Evolutionary conservation across 2,797 vertebrate species (phyloP).

Genomic region (Chrysocyon brachyurus): DNA sequence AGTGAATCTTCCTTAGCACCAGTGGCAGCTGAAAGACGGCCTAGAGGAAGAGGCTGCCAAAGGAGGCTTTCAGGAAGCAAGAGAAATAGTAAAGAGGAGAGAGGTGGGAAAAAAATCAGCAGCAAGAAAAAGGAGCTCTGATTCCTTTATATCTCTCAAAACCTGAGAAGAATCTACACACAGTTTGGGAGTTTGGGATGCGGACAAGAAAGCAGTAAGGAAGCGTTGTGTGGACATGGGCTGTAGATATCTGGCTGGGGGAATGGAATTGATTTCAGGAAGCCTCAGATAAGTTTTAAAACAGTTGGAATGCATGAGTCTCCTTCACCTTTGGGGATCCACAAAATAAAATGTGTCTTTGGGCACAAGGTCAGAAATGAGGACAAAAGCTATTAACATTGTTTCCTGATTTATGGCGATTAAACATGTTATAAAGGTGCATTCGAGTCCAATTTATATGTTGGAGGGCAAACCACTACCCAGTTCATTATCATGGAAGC

Average conservation of each 20-base stretch:
- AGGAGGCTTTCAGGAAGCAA: not conserved
- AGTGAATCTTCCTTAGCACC: not conserved
- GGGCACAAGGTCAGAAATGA: not conserved
- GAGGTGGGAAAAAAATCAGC: not conserved
- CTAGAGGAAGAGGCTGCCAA: not conserved
- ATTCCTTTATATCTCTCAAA: not conserved
- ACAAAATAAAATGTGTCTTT: not conserved
- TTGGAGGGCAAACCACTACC: not conserved
- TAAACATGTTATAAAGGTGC: not conserved
- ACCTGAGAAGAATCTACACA: not conserved
- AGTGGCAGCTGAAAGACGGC: not conserved
- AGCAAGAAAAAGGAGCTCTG: not conserved
- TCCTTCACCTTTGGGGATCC: not conserved
- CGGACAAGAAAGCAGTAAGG: not conserved
- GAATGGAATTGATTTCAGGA: not conserved
- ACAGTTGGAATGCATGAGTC: not conserved
- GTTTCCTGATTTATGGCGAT: not conserved
- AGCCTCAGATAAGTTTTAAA: not conserved
- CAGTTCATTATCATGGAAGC: not conserved
- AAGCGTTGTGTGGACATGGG: not conserved
- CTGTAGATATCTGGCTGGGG: accelerated
- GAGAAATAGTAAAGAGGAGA: not conserved
- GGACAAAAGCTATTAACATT: not conserved
- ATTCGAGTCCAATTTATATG: not conserved
- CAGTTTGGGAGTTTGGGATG: not conserved